These are phyloP conservation scores for Clarias magur DNA, from an alignment of 2,113 vertebrate species.

Conservation along the genomic window DNA sequence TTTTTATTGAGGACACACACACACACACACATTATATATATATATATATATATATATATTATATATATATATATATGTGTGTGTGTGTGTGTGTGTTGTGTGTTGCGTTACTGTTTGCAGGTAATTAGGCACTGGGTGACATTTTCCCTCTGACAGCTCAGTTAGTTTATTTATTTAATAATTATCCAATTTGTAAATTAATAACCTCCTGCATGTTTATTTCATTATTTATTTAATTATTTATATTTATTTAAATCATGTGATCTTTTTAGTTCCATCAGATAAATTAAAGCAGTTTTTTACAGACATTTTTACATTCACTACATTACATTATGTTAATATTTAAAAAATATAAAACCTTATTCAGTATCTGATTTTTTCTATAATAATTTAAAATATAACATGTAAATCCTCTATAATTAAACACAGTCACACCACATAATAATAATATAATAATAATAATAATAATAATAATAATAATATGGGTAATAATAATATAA, in stretches of 20 bases:
- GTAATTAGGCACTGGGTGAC: not conserved
- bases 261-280: no score
- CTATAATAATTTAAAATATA: not conserved
- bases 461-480: no score
- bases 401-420: not conserved
- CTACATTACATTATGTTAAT: no score
- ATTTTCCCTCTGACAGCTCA: not conserved
- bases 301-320: no score
- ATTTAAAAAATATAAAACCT: no score
- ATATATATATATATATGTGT: not conserved
- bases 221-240: no score
- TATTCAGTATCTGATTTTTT: no score
- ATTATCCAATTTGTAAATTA: not conserved
- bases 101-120: not conserved
- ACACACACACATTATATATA: slow-evolving; percentile 21
- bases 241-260: no score
- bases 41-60: not conserved
- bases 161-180: not conserved
- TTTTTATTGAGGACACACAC: not conserved
- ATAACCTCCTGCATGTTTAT: no score
- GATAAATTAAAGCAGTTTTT: no score
- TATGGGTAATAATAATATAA: no score
- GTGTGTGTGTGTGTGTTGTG: not conserved
- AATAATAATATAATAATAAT: not conserved
- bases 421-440: not conserved